Base-by-base conservation (phyloP, 1,140 invertebrate genomes). In the Heliothis virescens region DNA sequence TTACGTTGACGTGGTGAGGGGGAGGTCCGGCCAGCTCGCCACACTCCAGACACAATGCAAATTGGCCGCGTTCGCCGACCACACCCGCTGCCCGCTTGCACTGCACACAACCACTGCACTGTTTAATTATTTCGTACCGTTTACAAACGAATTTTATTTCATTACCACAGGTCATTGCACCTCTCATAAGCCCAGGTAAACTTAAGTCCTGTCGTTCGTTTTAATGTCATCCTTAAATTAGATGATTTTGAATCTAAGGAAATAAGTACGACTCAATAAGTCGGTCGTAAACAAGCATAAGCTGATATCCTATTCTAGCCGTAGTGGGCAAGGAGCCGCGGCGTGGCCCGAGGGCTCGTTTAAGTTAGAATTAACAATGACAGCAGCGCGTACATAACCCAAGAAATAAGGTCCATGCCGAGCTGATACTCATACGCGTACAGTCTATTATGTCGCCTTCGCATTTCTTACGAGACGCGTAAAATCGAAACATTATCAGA, bases 401-500 rank as follows among this genome's bases (percentile, higher is more conserved):
- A 60, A 60, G 57, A 74, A 74, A 74, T 74, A 74, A 74, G 34
- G 57, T 12, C 52, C 53, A 50, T 12, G 29, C 18, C 53, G 16
- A 10, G 26, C 18, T 12, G 52, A 57, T 57, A 59, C 53, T 60
- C 72, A 74, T 74, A 60, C 18, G 72, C 18, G 57, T 60, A 18
- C 55, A 74, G 34, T 74, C 60, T 62, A 76, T 79, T 74, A 79
- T 13, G 53, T 77, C 79, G 63, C 72, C 76, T 81, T 79, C 62
- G 55, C 63, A 75, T 77, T 73, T 81, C 59, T 78, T 72, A 57
- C 53, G 55, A 13, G 50, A 15, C 57, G 71, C 63, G 79, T 82
- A 79, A 84, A 81, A 57, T 72, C 78, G 63, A 82, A 82, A 85
- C 77, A 83, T 79, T 81, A 83, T 86, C 79, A 82, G 81, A 63